These are phyloP conservation scores for Arrhopalites spinosus DNA, from an alignment of 2,888 invertebrate genomes.

Conservation along the genomic window DNA sequence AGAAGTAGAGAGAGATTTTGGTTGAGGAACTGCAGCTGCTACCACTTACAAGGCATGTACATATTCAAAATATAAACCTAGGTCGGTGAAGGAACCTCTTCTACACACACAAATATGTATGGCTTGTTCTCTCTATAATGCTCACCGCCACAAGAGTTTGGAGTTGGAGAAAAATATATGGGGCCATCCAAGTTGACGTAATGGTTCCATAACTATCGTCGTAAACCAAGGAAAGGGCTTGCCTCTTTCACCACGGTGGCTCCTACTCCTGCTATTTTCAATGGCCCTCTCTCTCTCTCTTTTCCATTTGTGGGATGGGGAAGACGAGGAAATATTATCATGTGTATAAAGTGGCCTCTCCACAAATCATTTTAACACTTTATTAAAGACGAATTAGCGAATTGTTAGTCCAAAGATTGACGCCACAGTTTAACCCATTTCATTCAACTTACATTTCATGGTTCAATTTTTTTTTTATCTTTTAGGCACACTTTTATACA, in stretches of 20 bases:
- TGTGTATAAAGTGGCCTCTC: slow-evolving; percentile 35
- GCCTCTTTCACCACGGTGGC: slow-evolving; percentile 13
- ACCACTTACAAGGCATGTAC: background rate
- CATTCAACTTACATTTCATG: background rate
- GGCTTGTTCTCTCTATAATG: background rate
- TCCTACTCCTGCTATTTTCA: slow-evolving; percentile 1
- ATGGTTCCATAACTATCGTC: slow-evolving; percentile 55
- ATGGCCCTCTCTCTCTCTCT: background rate
- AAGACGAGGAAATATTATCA: slow-evolving; percentile 41
- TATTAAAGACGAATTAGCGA: slow-evolving; percentile 39
- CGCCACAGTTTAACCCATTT: background rate
- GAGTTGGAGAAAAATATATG: slow-evolving; percentile 48
- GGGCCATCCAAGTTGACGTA: slow-evolving; percentile 53
- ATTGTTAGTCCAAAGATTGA: background rate
- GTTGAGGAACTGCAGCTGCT: too few relatives aligned
- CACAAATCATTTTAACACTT: slow-evolving; percentile 46
- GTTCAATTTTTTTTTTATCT: too few relatives aligned
- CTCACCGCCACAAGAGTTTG: background rate
- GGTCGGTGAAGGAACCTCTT: background rate
- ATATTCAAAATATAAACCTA: background rate
- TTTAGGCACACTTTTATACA: too few relatives aligned
- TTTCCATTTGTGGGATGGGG: background rate
- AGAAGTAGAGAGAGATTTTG: too few relatives aligned
- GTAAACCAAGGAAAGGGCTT: slow-evolving; percentile 16
- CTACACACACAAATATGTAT: background rate